Evolutionary conservation across 2,113 vertebrate species (phyloP), one percentile per base, ranked within the genome.

Genomic region (Edolisoma coerulescens): DNA sequence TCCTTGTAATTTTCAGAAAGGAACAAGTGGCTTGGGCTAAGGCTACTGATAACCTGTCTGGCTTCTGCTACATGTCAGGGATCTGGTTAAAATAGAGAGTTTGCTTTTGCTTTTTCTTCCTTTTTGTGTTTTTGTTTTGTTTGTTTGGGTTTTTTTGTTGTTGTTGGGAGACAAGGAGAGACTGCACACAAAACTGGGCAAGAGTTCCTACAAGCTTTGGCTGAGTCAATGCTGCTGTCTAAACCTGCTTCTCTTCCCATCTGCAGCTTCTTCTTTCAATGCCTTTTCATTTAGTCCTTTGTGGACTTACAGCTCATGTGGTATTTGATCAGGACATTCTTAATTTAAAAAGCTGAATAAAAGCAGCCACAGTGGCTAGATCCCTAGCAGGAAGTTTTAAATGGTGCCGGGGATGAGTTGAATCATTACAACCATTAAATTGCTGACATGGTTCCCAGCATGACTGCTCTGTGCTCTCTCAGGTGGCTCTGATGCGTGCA

Each of bases 141-240:
- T 83, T 91, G 23, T 35, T 68, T 16, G 30, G 3, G 3, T 10
- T 75, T 16, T 78, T 37, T 74, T 73, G 6, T 64, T 80, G 11
- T 26, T 74, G 12, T 41, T 74, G 24, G 0, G 35, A 90, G 21
- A 50, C 12, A 30, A 35, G 33, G 76, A 49, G 67, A n/a, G 21
- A 47, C 22, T 49, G 17, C 15, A 47, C 20, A 10, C 4, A 35
- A 67, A 84, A 85, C 19, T 56, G 22, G 19, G 28, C 27, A 63
- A 30, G 23, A 87, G 30, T 54, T 89, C 30, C 63, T 84, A 22
- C 26, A 81, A 49, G 37, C 37, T 93, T 76, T 75, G 47, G 7
- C 44, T 56, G 44, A 71, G n/a, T 82, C 61, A 71, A 35, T 0
- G 1, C 47, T 0, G 0, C 52, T 87, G n/a, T n/a, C 47, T 68